phyloP scores from a whole-genome alignment of 2,888 invertebrate genomes.

The Temnothorax ravouxi region DNA sequence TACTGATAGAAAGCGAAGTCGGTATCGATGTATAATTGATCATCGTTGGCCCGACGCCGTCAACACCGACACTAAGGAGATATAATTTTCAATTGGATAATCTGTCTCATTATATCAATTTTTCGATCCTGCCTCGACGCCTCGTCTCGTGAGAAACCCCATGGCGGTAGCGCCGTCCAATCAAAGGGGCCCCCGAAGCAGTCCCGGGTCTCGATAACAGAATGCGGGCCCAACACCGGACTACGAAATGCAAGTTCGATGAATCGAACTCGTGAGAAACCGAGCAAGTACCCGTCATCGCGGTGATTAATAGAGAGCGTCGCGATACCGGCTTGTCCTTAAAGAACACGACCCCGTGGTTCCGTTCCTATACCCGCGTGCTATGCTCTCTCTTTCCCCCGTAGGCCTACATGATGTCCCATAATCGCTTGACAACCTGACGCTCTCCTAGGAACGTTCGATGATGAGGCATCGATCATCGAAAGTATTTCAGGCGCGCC shows the following conservation, averaged over 20 bases:
- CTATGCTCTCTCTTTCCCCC: constrained; percentile 16
- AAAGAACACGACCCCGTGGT: constrained; percentile 69
- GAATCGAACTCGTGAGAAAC: constrained; percentile 77
- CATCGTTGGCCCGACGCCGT: constrained; percentile 29
- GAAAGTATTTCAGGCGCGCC: constrained; percentile 72
- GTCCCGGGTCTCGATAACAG: constrained; percentile 66
- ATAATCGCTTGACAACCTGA: constrained; percentile 75
- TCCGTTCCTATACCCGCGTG: constrained; percentile 52
- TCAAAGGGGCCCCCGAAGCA: constrained; percentile 65
- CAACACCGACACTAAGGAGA: constrained; percentile 45
- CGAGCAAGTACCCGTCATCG: constrained; percentile 74
- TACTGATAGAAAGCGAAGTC: constrained; percentile 37
- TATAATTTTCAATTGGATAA: constrained; percentile 62
- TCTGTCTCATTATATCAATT: constrained; percentile 60
- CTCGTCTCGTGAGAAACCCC: constrained; percentile 53
- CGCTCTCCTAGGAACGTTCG: constrained; percentile 63
- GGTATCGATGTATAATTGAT: constrained; percentile 42
- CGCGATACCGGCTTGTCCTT: constrained; percentile 73
- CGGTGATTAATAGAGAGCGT: constrained; percentile 78
- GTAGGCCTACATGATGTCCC: constrained; percentile 74
- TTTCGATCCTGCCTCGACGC: constrained; percentile 35
- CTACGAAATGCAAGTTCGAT: constrained; percentile 62
- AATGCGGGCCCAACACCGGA: constrained; percentile 47
- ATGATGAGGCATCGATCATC: constrained; percentile 75
- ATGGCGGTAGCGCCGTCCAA: constrained; percentile 59